A percentile compares a stretch with the other conserved stretches of the same genome.
Evolutionary conservation across 2,113 vertebrate species (phyloP).

Genomic region (Ceratotherium simum): DNA sequence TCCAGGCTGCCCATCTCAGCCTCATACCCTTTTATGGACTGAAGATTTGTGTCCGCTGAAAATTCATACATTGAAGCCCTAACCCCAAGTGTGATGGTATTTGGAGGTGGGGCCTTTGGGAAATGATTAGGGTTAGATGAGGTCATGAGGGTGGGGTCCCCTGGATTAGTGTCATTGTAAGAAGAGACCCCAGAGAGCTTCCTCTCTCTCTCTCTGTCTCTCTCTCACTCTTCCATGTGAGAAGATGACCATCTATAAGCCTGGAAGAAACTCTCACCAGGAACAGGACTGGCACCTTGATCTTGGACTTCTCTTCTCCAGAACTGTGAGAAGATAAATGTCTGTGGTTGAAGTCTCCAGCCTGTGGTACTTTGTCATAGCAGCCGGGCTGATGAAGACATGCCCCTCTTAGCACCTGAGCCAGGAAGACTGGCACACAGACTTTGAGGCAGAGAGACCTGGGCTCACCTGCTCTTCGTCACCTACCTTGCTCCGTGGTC

Average conservation of each 20-base stretch:
- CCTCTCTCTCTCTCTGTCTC: neutral
- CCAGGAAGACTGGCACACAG: neutral
- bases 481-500: neutral
- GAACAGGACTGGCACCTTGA: no score
- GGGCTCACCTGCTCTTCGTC: no score
- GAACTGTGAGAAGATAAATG: neutral
- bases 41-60: neutral
- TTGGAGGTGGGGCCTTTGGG: neutral
- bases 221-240: no score
- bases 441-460: neutral
- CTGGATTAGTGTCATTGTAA: neutral
- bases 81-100: neutral
- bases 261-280: neutral
- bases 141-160: no score
- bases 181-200: neutral
- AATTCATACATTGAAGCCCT: neutral
- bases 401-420: neutral
- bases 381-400: neutral
- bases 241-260: no score
- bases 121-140: neutral
- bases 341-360: no score
- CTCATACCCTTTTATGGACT: neutral
- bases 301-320: neutral
- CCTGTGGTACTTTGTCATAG: neutral
- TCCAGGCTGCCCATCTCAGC: no score